Evolutionary conservation across 2,113 vertebrate species (phyloP).

Genomic region (Xiphias gladius): DNA sequence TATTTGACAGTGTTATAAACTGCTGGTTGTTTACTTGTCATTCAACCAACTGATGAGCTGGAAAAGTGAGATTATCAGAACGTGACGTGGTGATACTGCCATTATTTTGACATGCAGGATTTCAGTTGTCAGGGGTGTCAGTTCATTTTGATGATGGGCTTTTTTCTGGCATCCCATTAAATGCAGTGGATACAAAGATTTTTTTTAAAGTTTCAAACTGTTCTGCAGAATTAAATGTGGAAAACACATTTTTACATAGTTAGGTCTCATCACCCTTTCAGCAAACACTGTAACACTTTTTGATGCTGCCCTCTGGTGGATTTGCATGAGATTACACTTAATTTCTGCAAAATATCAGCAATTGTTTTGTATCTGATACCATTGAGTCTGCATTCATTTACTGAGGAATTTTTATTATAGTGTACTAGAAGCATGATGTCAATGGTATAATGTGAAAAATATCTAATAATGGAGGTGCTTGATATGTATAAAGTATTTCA

Average conservation of each 20-base stretch:
- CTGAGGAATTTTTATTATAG: neutral
- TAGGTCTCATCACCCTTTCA: neutral
- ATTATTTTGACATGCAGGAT: neutral
- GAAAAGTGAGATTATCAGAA: conserved; percentile 9
- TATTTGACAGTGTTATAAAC: neutral
- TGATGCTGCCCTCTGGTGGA: conserved; percentile 43
- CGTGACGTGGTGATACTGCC: neutral
- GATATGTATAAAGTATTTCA: neutral
- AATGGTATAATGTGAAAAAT: neutral
- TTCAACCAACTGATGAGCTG: neutral
- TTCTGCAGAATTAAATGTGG: neutral
- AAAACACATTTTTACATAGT: neutral
- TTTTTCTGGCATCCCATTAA: neutral
- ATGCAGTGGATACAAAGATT: neutral
- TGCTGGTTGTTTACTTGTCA: neutral
- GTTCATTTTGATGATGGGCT: neutral
- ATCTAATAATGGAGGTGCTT: neutral
- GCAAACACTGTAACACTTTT: neutral
- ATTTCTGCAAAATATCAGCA: neutral
- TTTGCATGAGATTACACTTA: neutral
- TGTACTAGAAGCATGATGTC: neutral
- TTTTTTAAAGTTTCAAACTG: neutral
- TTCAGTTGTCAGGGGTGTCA: conserved; percentile 8
- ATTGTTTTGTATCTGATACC: neutral
- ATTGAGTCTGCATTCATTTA: neutral